Evolutionary conservation across 2,113 vertebrate species (phyloP), one percentile per base, ranked within the genome.

Genomic region (Sceloporus tristichus): DNA sequence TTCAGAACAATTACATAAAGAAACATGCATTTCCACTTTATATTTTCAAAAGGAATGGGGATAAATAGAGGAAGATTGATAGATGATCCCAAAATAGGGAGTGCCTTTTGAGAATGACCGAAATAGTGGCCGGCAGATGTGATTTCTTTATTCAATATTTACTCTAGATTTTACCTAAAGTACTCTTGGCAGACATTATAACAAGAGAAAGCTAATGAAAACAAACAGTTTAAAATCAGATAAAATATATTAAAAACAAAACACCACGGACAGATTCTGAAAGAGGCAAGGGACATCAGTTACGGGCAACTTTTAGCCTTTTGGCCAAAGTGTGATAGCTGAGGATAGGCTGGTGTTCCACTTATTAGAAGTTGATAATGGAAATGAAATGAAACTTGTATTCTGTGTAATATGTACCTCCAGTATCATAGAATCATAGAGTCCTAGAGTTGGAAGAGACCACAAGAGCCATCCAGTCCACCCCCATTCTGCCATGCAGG

Each of bases 61-160:
- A 34, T 34, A 34, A 1, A 66, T 13, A 77, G 54, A 73, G 2
- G 25, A 42, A 48, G 16, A 25, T 38, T 62, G 4, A 62, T 59
- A 38, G 54, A 62, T 23, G 34, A 38, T 21, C 40, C 79, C 79
- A 62, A 82, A 66, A 82, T 66, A 42, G n/a, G 71, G 13, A 38
- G n/a, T 38, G 13, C 13, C 13, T n/a, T 73, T 34, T 73, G 71
- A 27, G 42, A 53, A 54, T 21, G 18, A 29, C 34, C 16, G 25
- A 77, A 38, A 14, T 54, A 62, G 53, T 7, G 62, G 18, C 23
- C 76, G 53, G 83, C 53, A 53, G 65, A 23, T 84, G 42, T 84
- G 48, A 84, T 74, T 16, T n/a, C 34, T 74, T 62, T 75, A 40
- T 59, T 85, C 53, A 62, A 40, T 74, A 71, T 74, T 59, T 84